Conservation (phyloP, 2,888 invertebrate genomes). For the Xestia rhomboidea region DNA sequence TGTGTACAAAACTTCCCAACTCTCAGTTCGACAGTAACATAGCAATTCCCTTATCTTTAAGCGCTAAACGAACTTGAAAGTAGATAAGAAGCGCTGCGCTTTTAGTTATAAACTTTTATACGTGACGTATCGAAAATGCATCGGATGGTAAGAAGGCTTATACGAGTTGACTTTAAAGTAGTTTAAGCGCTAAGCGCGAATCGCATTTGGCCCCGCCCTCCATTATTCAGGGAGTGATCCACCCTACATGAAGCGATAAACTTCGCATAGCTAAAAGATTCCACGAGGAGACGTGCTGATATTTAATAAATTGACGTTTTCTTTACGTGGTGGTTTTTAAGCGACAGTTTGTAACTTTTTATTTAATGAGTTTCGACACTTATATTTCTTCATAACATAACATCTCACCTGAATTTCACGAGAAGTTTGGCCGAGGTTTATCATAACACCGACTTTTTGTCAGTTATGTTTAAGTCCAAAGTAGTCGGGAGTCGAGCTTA, state of each 20-base stretch:
- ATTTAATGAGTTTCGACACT: background rate
- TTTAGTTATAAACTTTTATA: conserved; percentile 78
- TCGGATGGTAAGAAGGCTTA: conserved; percentile 82
- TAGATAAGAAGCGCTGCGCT: conserved; percentile 70
- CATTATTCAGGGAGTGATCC: conserved; percentile 75
- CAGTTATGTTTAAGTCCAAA: background rate
- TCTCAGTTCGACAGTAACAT: conserved; percentile 39
- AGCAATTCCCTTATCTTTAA: conserved; percentile 61
- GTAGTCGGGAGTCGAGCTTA: background rate
- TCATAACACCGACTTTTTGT: background rate
- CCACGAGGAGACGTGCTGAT: conserved; percentile 50
- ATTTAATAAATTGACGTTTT: conserved; percentile 63
- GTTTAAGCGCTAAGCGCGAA: conserved; percentile 79
- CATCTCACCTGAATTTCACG: background rate
- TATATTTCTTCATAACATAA: background rate
- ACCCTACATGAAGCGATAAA: conserved; percentile 62
- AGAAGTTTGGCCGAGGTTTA: background rate
- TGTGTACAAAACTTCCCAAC: conserved; percentile 40
- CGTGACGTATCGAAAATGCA: conserved; percentile 84
- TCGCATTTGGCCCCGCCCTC: conserved; percentile 74
- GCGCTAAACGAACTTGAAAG: conserved; percentile 62
- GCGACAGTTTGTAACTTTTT: conserved; percentile 60
- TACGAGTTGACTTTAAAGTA: conserved; percentile 83
- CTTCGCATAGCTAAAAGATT: conserved; percentile 58
- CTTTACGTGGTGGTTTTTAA: conserved; percentile 61